Conservation (phyloP, 2,113 vertebrate species). For the Leptosomus discolor region DNA sequence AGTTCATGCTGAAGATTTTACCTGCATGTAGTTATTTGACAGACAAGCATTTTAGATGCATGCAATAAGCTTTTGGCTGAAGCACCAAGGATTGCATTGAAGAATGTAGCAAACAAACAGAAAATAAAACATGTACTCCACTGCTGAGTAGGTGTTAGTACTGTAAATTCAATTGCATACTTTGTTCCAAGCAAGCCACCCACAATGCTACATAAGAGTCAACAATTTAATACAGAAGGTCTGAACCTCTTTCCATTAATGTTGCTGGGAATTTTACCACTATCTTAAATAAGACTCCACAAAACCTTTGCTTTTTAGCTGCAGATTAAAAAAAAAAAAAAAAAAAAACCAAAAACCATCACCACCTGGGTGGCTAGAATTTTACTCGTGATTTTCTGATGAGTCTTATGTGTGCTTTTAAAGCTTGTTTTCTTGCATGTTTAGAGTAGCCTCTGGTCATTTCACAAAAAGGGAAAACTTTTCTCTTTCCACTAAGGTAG, state of each 20-base stretch:
- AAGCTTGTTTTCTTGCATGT: background rate
- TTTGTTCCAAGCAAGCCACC: background rate
- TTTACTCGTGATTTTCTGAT: background rate
- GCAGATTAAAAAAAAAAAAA: background rate
- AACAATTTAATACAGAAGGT: background rate
- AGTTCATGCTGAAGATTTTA: background rate
- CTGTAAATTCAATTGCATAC: background rate
- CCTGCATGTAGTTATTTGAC: background rate
- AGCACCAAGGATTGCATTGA: background rate
- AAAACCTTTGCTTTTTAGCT: background rate
- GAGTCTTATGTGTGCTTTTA: background rate
- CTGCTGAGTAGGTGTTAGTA: background rate
- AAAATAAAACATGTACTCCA: constrained; percentile 1
- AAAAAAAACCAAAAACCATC: background rate
- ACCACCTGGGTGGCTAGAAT: background rate
- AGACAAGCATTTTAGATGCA: background rate
- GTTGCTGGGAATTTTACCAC: background rate
- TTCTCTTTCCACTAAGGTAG: background rate
- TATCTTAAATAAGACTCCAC: background rate
- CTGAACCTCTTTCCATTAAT: background rate
- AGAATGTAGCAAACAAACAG: background rate
- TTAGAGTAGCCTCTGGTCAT: background rate
- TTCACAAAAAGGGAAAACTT: background rate
- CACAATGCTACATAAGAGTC: background rate
- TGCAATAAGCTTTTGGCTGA: background rate